Conservation (phyloP, 2,797 vertebrate species). For the Acanthopagrus latus region DNA sequence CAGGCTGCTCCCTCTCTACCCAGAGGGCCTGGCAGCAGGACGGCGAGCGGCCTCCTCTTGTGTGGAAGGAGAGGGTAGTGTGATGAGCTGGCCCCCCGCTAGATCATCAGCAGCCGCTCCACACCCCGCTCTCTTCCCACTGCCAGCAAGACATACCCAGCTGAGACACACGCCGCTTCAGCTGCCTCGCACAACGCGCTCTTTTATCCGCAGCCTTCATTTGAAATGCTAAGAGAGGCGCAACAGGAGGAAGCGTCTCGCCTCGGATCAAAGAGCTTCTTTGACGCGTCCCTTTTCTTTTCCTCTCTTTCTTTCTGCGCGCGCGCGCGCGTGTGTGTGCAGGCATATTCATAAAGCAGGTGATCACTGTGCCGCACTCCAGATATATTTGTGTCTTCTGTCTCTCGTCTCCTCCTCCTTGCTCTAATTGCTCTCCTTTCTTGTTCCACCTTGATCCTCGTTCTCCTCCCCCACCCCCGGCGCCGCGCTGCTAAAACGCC, state of each 20-base stretch:
- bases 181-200: conserved; percentile 78
- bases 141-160: conserved; percentile 72
- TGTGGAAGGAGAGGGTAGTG: conserved; percentile 46
- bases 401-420: conserved; percentile 65
- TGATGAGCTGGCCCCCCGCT: conserved; percentile 62
- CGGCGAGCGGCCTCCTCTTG: conserved; percentile 47
- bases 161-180: conserved; percentile 76
- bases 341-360: conserved; percentile 68
- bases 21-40: conserved; percentile 66
- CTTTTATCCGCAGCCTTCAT: conserved; percentile 83
- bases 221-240: conserved; percentile 85
- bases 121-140: conserved; percentile 54
- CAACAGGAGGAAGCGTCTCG: conserved; percentile 80
- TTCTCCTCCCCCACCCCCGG: conserved; percentile 34
- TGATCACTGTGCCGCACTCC: conserved; percentile 68
- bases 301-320: conserved; percentile 17
- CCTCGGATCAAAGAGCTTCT: conserved; percentile 81
- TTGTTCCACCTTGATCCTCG: conserved; percentile 73
- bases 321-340: conserved; percentile 9
- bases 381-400: conserved; percentile 65
- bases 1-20: conserved; percentile 50
- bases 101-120: conserved; percentile 72
- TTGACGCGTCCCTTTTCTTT: conserved; percentile 72
- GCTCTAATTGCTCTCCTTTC: conserved; percentile 73
- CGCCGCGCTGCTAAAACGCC: conserved; percentile 43